Evolutionary conservation across 92 coral and sea anemone genomes (phyloP).

Genomic region (Paragorgia papillata): DNA sequence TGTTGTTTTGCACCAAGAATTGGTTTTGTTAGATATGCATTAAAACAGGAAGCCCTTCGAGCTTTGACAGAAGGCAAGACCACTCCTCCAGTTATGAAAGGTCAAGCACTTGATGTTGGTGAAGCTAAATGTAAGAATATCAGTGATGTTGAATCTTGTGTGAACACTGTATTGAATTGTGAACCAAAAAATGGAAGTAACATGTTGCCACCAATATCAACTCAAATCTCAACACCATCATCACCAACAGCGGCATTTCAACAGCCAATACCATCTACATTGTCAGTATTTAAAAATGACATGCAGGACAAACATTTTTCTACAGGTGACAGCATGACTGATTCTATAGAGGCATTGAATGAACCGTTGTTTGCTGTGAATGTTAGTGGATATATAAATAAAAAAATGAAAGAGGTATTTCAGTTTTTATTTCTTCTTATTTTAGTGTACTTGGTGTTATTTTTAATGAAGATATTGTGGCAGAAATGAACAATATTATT

Average conservation of each 20-base stretch:
- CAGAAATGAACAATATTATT: no score
- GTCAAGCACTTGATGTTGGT: slow-evolving; percentile 5
- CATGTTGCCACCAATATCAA: not conserved
- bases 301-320: not conserved
- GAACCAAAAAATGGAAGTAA: not conserved
- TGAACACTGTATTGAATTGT: slow-evolving; percentile 12
- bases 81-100: slow-evolving; percentile 1
- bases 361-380: not conserved
- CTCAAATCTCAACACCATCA: not conserved
- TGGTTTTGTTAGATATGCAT: slow-evolving; percentile 71
- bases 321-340: not conserved
- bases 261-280: not conserved
- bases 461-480: no score
- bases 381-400: not conserved
- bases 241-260: not conserved
- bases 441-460: no score
- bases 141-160: not conserved
- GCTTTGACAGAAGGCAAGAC: slow-evolving; percentile 54
- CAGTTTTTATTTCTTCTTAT: not conserved
- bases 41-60: slow-evolving; percentile 52
- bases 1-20: not conserved
- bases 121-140: slow-evolving; percentile 5
- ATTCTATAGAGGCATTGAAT: not conserved
- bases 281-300: not conserved
- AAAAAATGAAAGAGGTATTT: slow-evolving; percentile 7